Conservation (phyloP, 1,140 invertebrate species). For the Panagrolaimus sp. region DNA sequence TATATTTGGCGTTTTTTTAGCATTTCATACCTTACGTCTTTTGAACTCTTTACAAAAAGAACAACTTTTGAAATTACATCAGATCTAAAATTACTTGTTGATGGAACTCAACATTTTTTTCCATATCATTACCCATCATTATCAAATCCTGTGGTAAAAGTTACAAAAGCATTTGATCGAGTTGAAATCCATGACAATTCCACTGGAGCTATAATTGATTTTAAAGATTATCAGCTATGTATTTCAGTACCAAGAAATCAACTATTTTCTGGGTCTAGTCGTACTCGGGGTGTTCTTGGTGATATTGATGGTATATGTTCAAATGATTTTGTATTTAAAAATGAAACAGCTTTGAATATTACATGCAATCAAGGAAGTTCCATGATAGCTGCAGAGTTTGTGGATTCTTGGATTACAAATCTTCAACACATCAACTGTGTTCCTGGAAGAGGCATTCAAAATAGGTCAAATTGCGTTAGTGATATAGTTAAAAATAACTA, state of each 20-base stretch:
- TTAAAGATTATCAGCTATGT: neutral
- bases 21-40: slow-evolving; percentile 2
- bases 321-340: neutral
- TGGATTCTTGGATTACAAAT: neutral
- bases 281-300: neutral
- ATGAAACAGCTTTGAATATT: neutral
- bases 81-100: neutral
- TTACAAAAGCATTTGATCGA: neutral
- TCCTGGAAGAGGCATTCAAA: neutral
- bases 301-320: neutral
- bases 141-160: neutral
- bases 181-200: neutral
- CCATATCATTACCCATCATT: neutral
- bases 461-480: neutral
- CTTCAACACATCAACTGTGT: neutral
- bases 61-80: neutral
- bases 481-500: too few species aligned
- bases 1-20: too few species aligned
- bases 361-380: neutral
- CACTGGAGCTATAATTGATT: neutral
- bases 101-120: neutral
- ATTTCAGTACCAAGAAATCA: neutral
- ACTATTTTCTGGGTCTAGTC: neutral
- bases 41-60: neutral
- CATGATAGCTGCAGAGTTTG: neutral